Evolutionary conservation across 2,113 vertebrate species (phyloP), one percentile per base, ranked within the genome.

Genomic region (Candoia aspera): DNA sequence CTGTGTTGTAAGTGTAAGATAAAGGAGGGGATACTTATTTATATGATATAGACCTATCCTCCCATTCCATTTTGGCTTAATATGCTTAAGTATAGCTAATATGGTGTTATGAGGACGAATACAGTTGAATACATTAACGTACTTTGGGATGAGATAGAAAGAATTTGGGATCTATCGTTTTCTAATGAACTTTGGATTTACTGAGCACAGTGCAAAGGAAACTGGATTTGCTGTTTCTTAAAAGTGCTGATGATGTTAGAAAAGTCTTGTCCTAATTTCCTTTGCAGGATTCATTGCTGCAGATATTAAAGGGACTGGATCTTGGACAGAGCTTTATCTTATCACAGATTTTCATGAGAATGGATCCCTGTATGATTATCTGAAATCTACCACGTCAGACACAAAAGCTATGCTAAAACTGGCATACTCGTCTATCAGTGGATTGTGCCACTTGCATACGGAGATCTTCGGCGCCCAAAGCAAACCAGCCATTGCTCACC

Each of bases 311-410:
- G 99, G 99, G 21, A 99, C 99, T 9, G 99, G 99, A 64, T 99
- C 99, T 10, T 99, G 99, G 99, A 99, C 99, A 21, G 99, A 99
- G 93, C 96, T 99, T 13, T 99, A 99, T 95, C 98, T 99, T 84
- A 99, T 99, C 97, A 99, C 99, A 0, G 99, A 99, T 97, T 99
- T 99, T 94, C 99, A 99, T 58, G 99, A 99, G 96, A 99, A 98
- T 0, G 99, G 99, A 37, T 99, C 99, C 0, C 97, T 99, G 93
- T 99, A 99, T 26, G 99, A 99, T 96, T 99, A 99, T 92, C 97
- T 99, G 90, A 99, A 99, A 94, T 99, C 98, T 57, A 99, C 98
- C 91, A 99, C 99, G 0, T 97, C 99, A 42, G 99, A 99, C 94
- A 98, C 97, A 8, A 98, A 98, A 93, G 98, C 98, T 13, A 99